Base-by-base conservation (phyloP, 2,888 invertebrate species). In the Limenitis camilla region DNA sequence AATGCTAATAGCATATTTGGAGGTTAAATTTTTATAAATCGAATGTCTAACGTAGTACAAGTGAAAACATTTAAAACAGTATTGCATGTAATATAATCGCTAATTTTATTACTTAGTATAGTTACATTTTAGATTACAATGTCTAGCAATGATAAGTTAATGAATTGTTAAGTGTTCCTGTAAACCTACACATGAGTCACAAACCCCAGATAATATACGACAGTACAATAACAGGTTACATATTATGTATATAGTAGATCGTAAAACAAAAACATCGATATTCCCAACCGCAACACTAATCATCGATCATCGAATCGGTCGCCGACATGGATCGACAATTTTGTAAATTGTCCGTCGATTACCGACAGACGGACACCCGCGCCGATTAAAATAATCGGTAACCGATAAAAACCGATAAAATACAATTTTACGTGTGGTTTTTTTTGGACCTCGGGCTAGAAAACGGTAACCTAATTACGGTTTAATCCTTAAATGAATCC, bases 281-380 rank as follows among this genome's bases (percentile, higher is more conserved):
- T 67, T 62, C 55, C 53, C 53, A 52, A 55, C 57, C 64, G 60
- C 82, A 76, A 61, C 84, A 74, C 82, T 80, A 76, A 63, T 55
- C 65, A 72, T 74, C 72, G 70, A 70, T 72, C 71, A 74, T 73
- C 79, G 77, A 72, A 67, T 72, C 79, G 77, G 78, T 78, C 77
- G 83, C 81, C 83, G 85, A 81, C 85, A 84, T 79, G 82, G 82
- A 78, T 82, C 81, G 77, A 86, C 85, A 85, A 87, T 87, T 87
- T 87, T 70, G 86, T 86, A 87, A 87, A 87, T 87, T 83, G 85
- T 84, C 75, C 78, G 65, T 82, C 86, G 86, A 86, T 87, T 86
- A 86, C 82, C 70, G 81, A 71, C 81, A 78, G 82, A 78, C 85
- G 83, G 81, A 86, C 86, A 85, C 86, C 85, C 84, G 84, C 65